phyloP scores from a whole-genome alignment of 1,140 invertebrate genomes.

The Prorops nasuta region DNA sequence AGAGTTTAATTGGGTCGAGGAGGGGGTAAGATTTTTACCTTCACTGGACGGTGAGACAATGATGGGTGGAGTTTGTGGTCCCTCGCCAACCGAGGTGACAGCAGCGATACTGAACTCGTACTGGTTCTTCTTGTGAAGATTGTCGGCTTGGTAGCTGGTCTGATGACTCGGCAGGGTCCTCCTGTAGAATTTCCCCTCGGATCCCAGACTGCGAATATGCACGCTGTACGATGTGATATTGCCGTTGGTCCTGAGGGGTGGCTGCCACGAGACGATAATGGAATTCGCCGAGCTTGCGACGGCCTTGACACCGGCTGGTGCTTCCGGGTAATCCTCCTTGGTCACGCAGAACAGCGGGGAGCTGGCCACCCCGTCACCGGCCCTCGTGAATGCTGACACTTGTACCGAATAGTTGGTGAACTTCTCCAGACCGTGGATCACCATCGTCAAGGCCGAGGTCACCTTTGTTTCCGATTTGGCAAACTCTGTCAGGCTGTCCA shows the following conservation, averaged over 20 bases:
- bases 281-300: constrained; percentile 78
- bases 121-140: constrained; percentile 56
- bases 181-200: constrained; percentile 50
- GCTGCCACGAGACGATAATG: constrained; percentile 82
- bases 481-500: constrained; percentile 43
- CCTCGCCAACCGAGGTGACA: constrained; percentile 77
- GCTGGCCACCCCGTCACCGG: constrained; percentile 84
- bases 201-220: constrained; percentile 42
- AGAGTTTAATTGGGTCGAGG: not conserved
- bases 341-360: constrained; percentile 84
- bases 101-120: constrained; percentile 71
- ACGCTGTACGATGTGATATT: constrained; percentile 60
- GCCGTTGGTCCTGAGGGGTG: constrained; percentile 61
- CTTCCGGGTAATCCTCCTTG: constrained; percentile 86
- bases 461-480: constrained; percentile 61
- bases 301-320: constrained; percentile 85
- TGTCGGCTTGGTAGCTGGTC: constrained; percentile 56
- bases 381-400: constrained; percentile 82
- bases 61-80: constrained; percentile 73
- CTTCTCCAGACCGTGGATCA: constrained; percentile 69
- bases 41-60: constrained; percentile 75
- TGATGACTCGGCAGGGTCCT: constrained; percentile 48
- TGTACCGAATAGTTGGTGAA: constrained; percentile 91
- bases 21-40: too few species aligned
- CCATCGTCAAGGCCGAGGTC: constrained; percentile 66